These are phyloP conservation scores for Colossoma macropomum DNA, from an alignment of 2,113 vertebrate genomes.

Conservation along the genomic window DNA sequence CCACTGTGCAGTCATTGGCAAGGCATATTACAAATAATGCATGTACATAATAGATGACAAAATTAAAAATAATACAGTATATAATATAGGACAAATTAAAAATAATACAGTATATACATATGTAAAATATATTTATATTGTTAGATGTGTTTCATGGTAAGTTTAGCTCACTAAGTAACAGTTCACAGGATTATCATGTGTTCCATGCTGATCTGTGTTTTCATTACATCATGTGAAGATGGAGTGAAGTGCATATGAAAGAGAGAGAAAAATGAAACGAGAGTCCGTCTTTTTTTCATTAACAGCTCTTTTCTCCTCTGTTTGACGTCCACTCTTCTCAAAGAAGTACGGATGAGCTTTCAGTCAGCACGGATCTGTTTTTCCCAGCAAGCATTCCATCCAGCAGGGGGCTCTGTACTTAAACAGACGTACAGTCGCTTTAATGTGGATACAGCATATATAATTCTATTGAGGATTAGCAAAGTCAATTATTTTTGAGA, in stretches of 20 bases:
- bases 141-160: not conserved
- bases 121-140: conserved; percentile 24
- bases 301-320: conserved; percentile 14
- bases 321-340: conserved; percentile 9
- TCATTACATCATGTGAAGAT: not conserved
- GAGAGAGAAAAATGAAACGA: conserved; percentile 6
- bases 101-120: conserved; percentile 9
- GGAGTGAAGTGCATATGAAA: not conserved
- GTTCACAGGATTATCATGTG: not conserved
- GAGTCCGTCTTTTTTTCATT: not conserved
- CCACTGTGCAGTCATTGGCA: conserved; percentile 39
- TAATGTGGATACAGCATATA: too few relatives aligned
- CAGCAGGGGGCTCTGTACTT: conserved; percentile 44
- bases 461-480: too few relatives aligned
- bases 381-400: conserved; percentile 39
- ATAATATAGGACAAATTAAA: not conserved
- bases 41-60: not conserved
- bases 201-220: conserved; percentile 11
- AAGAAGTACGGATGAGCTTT: conserved; percentile 26
- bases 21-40: conserved; percentile 26
- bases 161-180: not conserved
- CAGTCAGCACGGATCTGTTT: not conserved
- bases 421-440: not conserved
- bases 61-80: conserved; percentile 13
- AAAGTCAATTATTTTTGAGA: too few relatives aligned